phyloP scores from a whole-genome alignment of 2,888 invertebrate genomes.

The Lycaena phlaeas region DNA sequence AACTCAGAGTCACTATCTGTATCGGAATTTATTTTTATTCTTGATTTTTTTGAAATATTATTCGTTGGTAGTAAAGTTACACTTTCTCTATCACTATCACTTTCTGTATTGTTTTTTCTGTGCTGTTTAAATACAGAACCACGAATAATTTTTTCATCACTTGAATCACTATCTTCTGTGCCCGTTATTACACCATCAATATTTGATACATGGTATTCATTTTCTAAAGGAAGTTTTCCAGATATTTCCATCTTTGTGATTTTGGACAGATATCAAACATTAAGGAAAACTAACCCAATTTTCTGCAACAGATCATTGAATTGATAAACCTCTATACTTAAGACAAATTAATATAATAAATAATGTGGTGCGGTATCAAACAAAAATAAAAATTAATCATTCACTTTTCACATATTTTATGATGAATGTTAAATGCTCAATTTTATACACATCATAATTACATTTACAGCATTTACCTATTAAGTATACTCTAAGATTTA shows the following conservation, averaged over 20 bases:
- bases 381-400: no score
- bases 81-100: constrained; percentile 37
- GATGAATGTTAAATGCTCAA: no score
- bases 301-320: no score
- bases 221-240: no score
- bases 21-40: constrained; percentile 11
- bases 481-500: no score
- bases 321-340: no score
- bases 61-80: constrained; percentile 18
- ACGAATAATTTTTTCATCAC: constrained; percentile 22
- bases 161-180: constrained; percentile 20
- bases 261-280: background rate
- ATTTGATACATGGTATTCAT: background rate
- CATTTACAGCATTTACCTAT: no score
- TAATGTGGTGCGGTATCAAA: no score
- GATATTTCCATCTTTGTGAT: background rate
- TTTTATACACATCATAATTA: no score
- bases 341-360: no score
- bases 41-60: constrained; percentile 10
- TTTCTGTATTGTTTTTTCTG: constrained; percentile 31
- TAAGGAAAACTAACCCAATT: no score
- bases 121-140: constrained; percentile 29
- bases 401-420: no score
- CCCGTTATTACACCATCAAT: background rate
- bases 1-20: constrained; percentile 13